Conservation (phyloP, 2,888 invertebrate species). For the Eucera pruinosa region DNA sequence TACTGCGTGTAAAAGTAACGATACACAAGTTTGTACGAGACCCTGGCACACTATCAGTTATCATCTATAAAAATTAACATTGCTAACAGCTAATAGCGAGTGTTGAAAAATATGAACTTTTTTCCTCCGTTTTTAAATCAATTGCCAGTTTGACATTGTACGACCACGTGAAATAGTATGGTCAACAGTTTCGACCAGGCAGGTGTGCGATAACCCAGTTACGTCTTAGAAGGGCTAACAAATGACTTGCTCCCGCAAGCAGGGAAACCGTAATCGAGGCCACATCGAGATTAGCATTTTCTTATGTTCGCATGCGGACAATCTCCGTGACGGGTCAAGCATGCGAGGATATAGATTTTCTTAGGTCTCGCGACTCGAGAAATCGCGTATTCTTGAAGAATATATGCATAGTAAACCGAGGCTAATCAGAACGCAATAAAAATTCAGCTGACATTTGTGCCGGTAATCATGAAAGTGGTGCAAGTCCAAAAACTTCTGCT, state of each 20-base stretch:
- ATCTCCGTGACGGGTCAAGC: conserved; percentile 62
- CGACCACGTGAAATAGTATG: not conserved
- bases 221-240: conserved; percentile 18
- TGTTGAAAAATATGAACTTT: not conserved
- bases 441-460: too few species aligned
- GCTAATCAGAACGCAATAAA: too few species aligned
- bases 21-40: not conserved
- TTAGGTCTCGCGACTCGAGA: conserved; percentile 25
- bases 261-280: conserved; percentile 44
- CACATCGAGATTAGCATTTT: conserved; percentile 73
- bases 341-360: conserved; percentile 77
- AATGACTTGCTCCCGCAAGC: conserved; percentile 24
- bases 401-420: too few species aligned
- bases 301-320: conserved; percentile 71
- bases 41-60: not conserved
- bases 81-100: not conserved
- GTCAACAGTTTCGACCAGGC: conserved; percentile 3
- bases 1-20: too few species aligned
- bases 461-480: too few species aligned
- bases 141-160: not conserved
- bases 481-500: too few species aligned
- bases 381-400: not conserved
- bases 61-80: not conserved
- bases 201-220: conserved; percentile 30
- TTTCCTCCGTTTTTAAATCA: not conserved